These are phyloP conservation scores for Sphaerodactylus townsendi DNA, from an alignment of 2,113 vertebrate species.

Conservation along the genomic window DNA sequence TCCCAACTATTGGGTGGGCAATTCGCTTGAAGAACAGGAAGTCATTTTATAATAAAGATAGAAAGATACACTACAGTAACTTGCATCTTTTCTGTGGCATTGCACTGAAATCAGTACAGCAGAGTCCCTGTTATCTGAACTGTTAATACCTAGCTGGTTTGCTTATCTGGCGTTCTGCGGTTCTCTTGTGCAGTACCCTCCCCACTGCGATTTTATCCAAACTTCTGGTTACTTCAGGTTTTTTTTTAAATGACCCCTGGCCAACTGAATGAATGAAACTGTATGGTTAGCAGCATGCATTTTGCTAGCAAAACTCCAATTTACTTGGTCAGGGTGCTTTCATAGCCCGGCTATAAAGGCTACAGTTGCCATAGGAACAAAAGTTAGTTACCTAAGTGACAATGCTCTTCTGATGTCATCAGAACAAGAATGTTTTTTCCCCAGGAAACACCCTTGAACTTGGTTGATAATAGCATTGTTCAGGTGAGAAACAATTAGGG, in stretches of 20 bases:
- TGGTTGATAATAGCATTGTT: slow-evolving; percentile 41
- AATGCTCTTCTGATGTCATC: slow-evolving; percentile 62
- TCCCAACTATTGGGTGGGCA: too few species aligned
- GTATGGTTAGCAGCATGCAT: slow-evolving; percentile 45
- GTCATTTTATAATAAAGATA: too few species aligned
- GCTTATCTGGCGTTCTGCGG: neutral
- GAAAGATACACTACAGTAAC: too few species aligned
- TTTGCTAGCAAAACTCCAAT: slow-evolving; percentile 52
- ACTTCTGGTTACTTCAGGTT: slow-evolving; percentile 1
- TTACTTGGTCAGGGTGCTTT: slow-evolving; percentile 24
- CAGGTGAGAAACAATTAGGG: slow-evolving; percentile 48
- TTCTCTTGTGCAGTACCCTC: neutral
- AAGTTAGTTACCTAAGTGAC: slow-evolving; percentile 64
- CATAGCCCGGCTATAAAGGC: slow-evolving; percentile 53
- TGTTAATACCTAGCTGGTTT: neutral
- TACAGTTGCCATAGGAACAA: slow-evolving; percentile 63
- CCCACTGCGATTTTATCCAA: neutral
- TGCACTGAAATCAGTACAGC: too few species aligned
- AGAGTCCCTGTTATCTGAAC: neutral
- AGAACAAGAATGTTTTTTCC: slow-evolving; percentile 51
- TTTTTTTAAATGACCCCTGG: neutral
- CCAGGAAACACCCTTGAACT: slow-evolving; percentile 67
- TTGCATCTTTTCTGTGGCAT: too few species aligned
- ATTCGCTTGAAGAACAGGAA: too few species aligned
- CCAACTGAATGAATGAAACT: neutral